These are phyloP conservation scores for Lepidocyrtoides sp. DNA, from an alignment of 2,888 invertebrate genomes.

Conservation along the genomic window DNA sequence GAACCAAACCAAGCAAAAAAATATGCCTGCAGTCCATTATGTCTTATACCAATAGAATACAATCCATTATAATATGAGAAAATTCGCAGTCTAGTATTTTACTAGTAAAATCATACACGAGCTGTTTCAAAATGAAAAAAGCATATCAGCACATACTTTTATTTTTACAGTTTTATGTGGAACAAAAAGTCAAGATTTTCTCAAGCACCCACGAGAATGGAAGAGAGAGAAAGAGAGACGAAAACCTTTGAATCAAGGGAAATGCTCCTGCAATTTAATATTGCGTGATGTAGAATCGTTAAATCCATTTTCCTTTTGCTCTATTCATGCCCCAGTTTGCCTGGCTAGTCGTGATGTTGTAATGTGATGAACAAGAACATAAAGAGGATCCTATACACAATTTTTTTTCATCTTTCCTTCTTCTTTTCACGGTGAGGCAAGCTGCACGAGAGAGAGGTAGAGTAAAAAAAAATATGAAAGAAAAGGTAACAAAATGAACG, in stretches of 20 bases:
- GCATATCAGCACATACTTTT: slow-evolving; percentile 39
- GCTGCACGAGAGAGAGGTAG: not conserved
- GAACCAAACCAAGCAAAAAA: too few species aligned
- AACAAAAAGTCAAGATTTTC: slow-evolving; percentile 68
- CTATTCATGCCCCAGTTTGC: slow-evolving; percentile 71
- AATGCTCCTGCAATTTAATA: slow-evolving; percentile 84
- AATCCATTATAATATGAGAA: too few species aligned
- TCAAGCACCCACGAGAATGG: slow-evolving; percentile 60
- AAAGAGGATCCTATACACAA: not conserved
- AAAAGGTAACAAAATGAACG: slow-evolving; percentile 31
- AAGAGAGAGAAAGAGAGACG: slow-evolving; percentile 1
- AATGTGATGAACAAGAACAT: slow-evolving; percentile 23
- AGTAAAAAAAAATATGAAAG: slow-evolving; percentile 3
- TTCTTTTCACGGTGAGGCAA: not conserved
- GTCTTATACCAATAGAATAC: too few species aligned
- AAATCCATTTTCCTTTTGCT: slow-evolving; percentile 84
- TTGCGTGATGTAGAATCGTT: slow-evolving; percentile 85
- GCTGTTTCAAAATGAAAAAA: slow-evolving; percentile 67
- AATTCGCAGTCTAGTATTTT: too few species aligned
- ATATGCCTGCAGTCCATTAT: too few species aligned
- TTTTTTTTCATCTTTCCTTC: not conserved
- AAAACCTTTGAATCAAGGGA: slow-evolving; percentile 75
- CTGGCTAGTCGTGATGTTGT: slow-evolving; percentile 32
- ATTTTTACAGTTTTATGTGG: slow-evolving; percentile 48
- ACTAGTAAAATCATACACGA: slow-evolving; percentile 21